Percentiles rank a stretch among this genome's conserved stretches.
phyloP scores from a whole-genome alignment of 2,888 invertebrate species.

The Conus canariensis region DNA sequence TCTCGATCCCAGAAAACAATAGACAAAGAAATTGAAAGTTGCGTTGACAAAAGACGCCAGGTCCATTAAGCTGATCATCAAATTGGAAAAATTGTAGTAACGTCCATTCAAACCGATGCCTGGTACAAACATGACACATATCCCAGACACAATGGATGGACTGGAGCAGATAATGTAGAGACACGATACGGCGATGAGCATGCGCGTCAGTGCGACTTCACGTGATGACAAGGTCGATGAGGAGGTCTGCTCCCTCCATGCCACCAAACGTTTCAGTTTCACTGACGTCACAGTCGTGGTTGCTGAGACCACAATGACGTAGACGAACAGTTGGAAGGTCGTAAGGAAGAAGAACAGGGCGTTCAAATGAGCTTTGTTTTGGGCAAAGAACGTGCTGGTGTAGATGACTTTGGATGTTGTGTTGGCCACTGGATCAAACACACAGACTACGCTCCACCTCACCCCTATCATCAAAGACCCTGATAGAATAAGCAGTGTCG shows the following conservation, averaged over 20 bases:
- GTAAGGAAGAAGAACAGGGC: not conserved
- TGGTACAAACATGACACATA: not conserved
- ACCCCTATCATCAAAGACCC: not conserved
- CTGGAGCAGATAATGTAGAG: not conserved
- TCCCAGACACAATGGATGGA: not conserved
- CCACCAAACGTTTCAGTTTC: not conserved
- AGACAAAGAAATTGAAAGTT: slow-evolving; percentile 22
- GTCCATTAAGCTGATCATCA: not conserved
- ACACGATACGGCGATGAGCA: not conserved
- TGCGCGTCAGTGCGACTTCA: slow-evolving; percentile 14
- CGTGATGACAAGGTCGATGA: not conserved
- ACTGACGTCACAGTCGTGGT: not conserved
- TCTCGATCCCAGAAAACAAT: not conserved
- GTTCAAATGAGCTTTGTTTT: not conserved
- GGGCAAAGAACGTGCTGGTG: not conserved
- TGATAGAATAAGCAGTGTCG: not conserved
- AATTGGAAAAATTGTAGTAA: not conserved
- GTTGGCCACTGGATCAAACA: not conserved
- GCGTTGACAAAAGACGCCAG: slow-evolving; percentile 1
- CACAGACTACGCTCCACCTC: slow-evolving; percentile 2
- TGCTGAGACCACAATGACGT: not conserved
- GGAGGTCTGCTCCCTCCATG: not conserved
- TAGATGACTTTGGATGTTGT: not conserved
- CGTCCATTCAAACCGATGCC: not conserved
- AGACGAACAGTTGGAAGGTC: not conserved